Base-by-base conservation (phyloP, 2,797 vertebrate genomes). In the Argentina silus region DNA sequence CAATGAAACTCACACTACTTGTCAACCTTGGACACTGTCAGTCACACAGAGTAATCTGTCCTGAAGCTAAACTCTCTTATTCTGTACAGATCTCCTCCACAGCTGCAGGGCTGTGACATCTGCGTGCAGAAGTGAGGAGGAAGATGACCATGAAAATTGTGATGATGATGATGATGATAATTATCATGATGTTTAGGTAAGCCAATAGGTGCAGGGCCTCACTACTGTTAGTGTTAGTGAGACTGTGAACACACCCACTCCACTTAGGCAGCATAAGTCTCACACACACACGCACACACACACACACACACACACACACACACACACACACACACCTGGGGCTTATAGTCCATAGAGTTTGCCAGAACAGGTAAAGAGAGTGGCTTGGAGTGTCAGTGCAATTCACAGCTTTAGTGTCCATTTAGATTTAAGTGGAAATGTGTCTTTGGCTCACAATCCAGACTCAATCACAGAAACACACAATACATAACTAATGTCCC, bases 371-470 rank as follows among this genome's bases (percentile, higher is more conserved):
- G 65, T 67, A 67, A 23, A 23, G 14, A 21, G 23, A 27, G 14
- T 11, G 1, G 15, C 12, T 15, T 61, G 47, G 47, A 50, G 19
- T 43, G 36, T 62, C 61, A 63, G 14, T 63, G n/a, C 47, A 67
- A 27, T 48, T 67, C 64, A 51, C 19, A 51, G 12, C 19, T 74
- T 74, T 50, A 51, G 17, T 53, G 36, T 63, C 59, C 55, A 53
- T 62, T 72, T 17, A 69, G 9, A 67, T 43, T 67, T 14, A 47
- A 65, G 21, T 45, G 10, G 14, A 45, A 19, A 19, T 67, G 55
- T 56, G 42, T 73, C 60, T 63, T n/a, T 68, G 19, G 47, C 56
- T 45, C 15, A 45, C 11, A 9, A 47, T 64, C 62, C 6, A 19
- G 14, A 17, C 43, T 59, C 61, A 56, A 27, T 44, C 67, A 69